Evolutionary conservation across 2,113 vertebrate genomes (phyloP).

Genomic region (Rissa tridactyla): DNA sequence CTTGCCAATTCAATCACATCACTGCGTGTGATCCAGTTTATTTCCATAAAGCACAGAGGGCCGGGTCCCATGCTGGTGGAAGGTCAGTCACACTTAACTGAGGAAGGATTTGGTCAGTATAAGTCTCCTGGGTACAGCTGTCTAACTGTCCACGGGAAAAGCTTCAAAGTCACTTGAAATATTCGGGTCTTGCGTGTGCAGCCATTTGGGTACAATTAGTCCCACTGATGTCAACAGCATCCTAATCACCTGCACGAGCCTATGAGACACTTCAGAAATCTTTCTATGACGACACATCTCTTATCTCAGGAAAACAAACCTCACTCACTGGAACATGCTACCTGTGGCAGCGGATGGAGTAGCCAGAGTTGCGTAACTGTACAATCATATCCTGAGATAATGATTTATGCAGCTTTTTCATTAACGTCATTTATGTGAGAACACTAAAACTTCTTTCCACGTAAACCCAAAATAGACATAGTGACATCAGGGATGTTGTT

Average conservation of each 20-base stretch:
- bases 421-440: not conserved
- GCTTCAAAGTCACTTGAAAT: not conserved
- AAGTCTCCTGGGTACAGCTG: not conserved
- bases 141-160: not conserved
- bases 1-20: not conserved
- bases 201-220: not conserved
- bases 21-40: not conserved
- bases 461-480: not conserved
- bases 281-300: not conserved
- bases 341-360: not conserved
- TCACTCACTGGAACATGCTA: not conserved
- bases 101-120: not conserved
- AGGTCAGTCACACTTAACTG: not conserved
- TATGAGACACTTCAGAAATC: not conserved
- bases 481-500: not conserved
- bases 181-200: not conserved
- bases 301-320: slow-evolving; percentile 40
- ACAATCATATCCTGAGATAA: not conserved
- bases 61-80: not conserved
- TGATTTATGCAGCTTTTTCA: not conserved
- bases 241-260: not conserved
- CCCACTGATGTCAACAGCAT: not conserved
- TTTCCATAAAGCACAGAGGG: not conserved
- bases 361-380: not conserved
- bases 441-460: not conserved